Conservation (phyloP, 2,888 invertebrate species). For the Ennomos erosarius region DNA sequence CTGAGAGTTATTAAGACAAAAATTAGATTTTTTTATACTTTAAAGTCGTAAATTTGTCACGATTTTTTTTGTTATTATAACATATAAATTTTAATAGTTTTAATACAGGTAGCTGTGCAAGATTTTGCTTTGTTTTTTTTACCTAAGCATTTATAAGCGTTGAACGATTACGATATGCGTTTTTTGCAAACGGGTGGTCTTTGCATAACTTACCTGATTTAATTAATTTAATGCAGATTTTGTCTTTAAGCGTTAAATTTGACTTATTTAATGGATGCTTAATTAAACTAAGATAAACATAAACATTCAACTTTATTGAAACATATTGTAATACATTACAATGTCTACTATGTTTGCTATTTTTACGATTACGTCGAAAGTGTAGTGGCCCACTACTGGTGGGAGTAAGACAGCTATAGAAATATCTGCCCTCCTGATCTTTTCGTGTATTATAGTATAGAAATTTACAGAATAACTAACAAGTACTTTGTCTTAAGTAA, state of each 20-base stretch:
- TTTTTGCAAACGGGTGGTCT: slow-evolving; percentile 18
- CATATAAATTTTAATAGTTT: slow-evolving; percentile 1
- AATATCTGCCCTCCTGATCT: no score
- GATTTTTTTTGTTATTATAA: slow-evolving; percentile 5
- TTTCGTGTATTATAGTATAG: no score
- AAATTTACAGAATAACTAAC: no score
- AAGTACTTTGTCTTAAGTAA: no score
- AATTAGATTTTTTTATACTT: neutral
- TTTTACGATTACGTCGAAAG: no score
- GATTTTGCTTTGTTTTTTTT: slow-evolving; percentile 5
- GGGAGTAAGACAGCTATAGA: no score
- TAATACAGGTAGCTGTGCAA: slow-evolving; percentile 26
- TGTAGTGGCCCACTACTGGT: no score
- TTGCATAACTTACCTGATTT: slow-evolving; percentile 13
- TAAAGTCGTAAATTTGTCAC: slow-evolving; percentile 14
- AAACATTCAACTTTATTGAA: no score
- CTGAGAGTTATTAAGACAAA: slow-evolving; percentile 1
- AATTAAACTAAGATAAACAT: neutral
- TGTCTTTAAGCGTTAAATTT: slow-evolving; percentile 21
- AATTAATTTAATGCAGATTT: slow-evolving; percentile 15
- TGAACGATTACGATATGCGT: slow-evolving; percentile 9
- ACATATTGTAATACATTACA: no score
- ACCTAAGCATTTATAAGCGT: slow-evolving; percentile 10
- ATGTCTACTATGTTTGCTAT: no score
- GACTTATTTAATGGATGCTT: slow-evolving; percentile 4